These are phyloP conservation scores for Syrphus vitripennis DNA, from an alignment of 2,888 invertebrate genomes.

Conservation along the genomic window DNA sequence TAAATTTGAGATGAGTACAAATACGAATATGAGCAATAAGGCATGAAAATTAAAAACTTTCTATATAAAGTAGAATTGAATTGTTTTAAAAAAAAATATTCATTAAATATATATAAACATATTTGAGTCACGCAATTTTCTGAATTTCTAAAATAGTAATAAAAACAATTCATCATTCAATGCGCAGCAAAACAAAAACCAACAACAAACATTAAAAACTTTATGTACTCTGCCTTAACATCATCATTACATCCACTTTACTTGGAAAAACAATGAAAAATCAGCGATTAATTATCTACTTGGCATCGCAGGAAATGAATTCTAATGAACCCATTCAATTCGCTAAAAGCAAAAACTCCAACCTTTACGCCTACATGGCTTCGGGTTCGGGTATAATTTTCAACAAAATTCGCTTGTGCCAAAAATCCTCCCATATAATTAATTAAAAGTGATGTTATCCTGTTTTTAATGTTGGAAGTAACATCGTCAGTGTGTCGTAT, in stretches of 20 bases:
- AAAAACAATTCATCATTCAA: neutral
- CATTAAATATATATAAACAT: too few relatives aligned
- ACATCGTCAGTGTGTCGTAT: too few relatives aligned
- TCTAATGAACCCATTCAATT: slow-evolving; percentile 59
- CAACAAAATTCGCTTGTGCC: slow-evolving; percentile 51
- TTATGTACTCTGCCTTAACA: neutral
- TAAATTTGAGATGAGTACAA: too few relatives aligned
- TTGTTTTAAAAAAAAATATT: too few relatives aligned
- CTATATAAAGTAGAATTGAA: too few relatives aligned
- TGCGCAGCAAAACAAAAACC: too few relatives aligned
- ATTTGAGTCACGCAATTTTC: too few relatives aligned
- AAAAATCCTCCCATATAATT: slow-evolving; percentile 62
- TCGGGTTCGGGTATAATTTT: slow-evolving; percentile 34
- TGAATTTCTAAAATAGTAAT: neutral
- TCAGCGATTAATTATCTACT: slow-evolving; percentile 63
- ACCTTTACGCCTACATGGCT: slow-evolving; percentile 16
- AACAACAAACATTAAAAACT: neutral
- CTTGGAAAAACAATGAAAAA: slow-evolving; percentile 44
- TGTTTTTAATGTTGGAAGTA: slow-evolving; percentile 27
- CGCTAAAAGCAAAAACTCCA: slow-evolving; percentile 8
- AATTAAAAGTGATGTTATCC: slow-evolving; percentile 65
- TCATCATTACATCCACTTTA: slow-evolving; percentile 30
- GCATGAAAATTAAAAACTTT: too few relatives aligned
- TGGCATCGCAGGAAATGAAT: slow-evolving; percentile 63
- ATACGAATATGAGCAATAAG: too few relatives aligned